Evolutionary conservation across 2,113 vertebrate genomes (phyloP), one percentile per base, ranked within the genome.

Genomic region (Brachyhypopomus gauderio): DNA sequence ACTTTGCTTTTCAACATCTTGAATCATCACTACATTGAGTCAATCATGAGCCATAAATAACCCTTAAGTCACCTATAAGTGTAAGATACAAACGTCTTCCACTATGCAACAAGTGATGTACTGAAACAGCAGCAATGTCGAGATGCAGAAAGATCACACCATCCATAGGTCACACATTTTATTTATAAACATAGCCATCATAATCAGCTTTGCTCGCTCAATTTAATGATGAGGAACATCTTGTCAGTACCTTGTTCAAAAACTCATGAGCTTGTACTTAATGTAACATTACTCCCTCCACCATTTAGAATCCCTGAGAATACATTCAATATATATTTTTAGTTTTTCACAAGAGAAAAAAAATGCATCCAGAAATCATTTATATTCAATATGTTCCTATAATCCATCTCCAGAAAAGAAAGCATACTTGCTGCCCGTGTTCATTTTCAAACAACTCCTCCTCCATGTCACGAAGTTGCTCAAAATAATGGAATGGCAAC

Each of bases 151-250:
- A 20, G 19, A 60, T 41, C 66, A 70, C 66, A 70, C 9, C 19
- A 55, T 56, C 45, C 58, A 74, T 81, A 45, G 58, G 60, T 81
- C 75, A 52, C 80, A 76, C 36, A 76, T 58, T 59, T 75, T 60
- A 8, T 56, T 38, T 81, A 75, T n/a, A 70, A 75, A 69, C 45
- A 38, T 38, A 72, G 59, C 66, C 71, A 58, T 69, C 67, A 30
- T 72, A 30, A 30, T 75, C 20, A 9, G 66, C 59, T 59, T 36
- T 55, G 55, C 66, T 69, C 66, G 74, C 20, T 75, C 62, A 76
- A 74, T 74, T 80, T 34, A 72, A 8, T 67, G 75, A 81, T 55
- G 48, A 81, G 41, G 69, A 48, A 63, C 73, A 52, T 52, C 45
- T 52, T 70, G 12, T 5, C n/a, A 70, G 34, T n/a, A 14, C 66